Evolutionary conservation across 2,797 vertebrate species (phyloP), one percentile per base, ranked within the genome.

Genomic region (Tolypeutes matacus): DNA sequence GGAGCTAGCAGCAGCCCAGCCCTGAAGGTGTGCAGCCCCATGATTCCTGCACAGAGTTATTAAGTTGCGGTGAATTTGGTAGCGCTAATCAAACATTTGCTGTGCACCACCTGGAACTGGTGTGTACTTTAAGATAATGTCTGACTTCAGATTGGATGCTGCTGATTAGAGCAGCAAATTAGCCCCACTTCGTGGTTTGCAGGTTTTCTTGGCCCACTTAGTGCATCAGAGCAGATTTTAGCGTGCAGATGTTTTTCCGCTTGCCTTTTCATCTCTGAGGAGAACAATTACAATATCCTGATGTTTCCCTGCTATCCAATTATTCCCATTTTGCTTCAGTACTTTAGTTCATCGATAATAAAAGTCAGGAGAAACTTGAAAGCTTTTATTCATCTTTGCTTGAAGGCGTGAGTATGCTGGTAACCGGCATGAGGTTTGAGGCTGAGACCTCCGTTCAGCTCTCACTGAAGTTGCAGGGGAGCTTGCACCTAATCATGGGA

Each of bases 161-260:
- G 89, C 97, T 95, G 95, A 97, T 98, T 96, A 98, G 95, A 97
- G 97, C 78, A 91, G 97, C 97, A 98, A 98, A 97, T 98, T 96
- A 98, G 85, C 77, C 93, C 81, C 91, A 95, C 86, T 86, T 95
- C 39, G 36, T 87, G 92, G 76, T 15, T 56, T 97, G 92, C 86
- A 98, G 91, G 89, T 98, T 97, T 95, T 90, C 97, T 95, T 93
- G 70, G 89, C 85, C 81, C 96, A 75, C 86, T 97, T 96, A 96
- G 97, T 58, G 15, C 3, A 36, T 94, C 42, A 20, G 95, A 97
- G 96, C 95, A 97, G 86, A 96, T 98, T 98, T 98, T 96, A 95
- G 89, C 36, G 31, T 85, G 83, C 64, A 97, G 97, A 96, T 97
- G 98, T 96, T 98, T 98, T 96, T 51, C 72, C 93, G 91, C 75